phyloP scores from a whole-genome alignment of 2,113 vertebrate species.

The Cynoglossus semilaevis region DNA sequence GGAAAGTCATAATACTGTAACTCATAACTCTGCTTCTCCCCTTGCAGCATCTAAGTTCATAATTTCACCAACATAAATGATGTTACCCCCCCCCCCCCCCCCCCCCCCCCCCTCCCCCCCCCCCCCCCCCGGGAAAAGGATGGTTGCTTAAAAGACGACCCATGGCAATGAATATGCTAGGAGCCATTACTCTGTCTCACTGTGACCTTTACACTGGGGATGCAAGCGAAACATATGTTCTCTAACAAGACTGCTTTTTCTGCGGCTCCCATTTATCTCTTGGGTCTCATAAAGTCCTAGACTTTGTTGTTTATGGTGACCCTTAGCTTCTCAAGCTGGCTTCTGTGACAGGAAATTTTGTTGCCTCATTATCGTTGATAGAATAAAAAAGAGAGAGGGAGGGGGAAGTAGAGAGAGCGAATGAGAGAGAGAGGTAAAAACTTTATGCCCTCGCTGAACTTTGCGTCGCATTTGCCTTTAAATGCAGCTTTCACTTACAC shows the following conservation, averaged over 20 bases:
- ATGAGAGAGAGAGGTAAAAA: constrained; percentile 36
- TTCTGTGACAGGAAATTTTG: constrained; percentile 46
- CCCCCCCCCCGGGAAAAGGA: constrained; percentile 55
- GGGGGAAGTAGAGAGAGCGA: too few species aligned
- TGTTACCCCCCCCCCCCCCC: constrained; percentile 45
- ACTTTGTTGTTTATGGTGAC: constrained; percentile 64
- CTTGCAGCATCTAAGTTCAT: constrained; percentile 54
- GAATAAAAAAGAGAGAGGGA: constrained; percentile 38
- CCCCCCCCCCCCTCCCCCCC: constrained; percentile 42
- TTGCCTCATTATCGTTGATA: constrained; percentile 55
- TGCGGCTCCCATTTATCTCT: constrained; percentile 54
- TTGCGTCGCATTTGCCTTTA: constrained; percentile 32
- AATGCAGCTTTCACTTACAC: neutral
- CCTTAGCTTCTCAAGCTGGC: constrained; percentile 47
- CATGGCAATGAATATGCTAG: constrained; percentile 42
- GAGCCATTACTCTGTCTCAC: constrained; percentile 63
- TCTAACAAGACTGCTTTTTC: constrained; percentile 61
- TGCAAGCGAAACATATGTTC: constrained; percentile 57
- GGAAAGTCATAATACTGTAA: constrained; percentile 56
- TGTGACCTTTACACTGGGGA: constrained; percentile 69
- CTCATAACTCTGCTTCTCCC: constrained; percentile 54
- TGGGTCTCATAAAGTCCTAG: constrained; percentile 55
- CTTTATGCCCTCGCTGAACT: constrained; percentile 42
- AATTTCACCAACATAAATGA: constrained; percentile 62
- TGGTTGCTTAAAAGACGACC: constrained; percentile 42